A percentile compares a stretch with the other conserved stretches of the same genome.
phyloP scores from a whole-genome alignment of 2,888 invertebrate species.

The Nomada ruficornis region DNA sequence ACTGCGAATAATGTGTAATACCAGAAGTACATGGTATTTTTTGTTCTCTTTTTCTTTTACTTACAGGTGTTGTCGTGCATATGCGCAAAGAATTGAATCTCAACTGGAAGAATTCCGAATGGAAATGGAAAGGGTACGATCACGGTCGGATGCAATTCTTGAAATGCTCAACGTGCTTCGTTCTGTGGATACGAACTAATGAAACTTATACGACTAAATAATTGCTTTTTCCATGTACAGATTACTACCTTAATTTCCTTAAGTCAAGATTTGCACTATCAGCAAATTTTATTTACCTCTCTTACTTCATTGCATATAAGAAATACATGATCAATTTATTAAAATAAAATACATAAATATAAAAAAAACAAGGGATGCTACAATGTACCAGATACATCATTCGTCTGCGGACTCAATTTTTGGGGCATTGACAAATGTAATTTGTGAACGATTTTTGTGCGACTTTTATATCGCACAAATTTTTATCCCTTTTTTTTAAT shows the following conservation, averaged over 20 bases:
- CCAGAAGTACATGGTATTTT: background rate
- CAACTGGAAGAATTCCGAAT: slow-evolving; percentile 76
- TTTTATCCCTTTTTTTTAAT: slow-evolving; percentile 29
- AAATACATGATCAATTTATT: slow-evolving; percentile 73
- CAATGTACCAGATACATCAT: slow-evolving; percentile 38
- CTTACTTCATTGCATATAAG: slow-evolving; percentile 58
- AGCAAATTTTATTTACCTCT: slow-evolving; percentile 47
- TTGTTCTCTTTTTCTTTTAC: background rate
- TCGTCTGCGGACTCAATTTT: slow-evolving; percentile 26
- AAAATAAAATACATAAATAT: slow-evolving; percentile 61
- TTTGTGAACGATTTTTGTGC: background rate
- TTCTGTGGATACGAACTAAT: slow-evolving; percentile 66
- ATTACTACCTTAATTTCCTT: slow-evolving; percentile 54
- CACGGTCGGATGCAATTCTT: slow-evolving; percentile 76
- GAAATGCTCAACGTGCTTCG: slow-evolving; percentile 77
- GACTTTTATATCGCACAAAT: slow-evolving; percentile 27
- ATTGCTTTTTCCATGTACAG: slow-evolving; percentile 67
- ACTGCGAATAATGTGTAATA: background rate
- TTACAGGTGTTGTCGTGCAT: slow-evolving; percentile 74
- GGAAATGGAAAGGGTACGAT: slow-evolving; percentile 78
- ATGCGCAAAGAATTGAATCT: slow-evolving; percentile 70
- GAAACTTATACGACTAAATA: slow-evolving; percentile 37
- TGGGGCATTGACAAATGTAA: slow-evolving; percentile 1
- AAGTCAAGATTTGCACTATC: slow-evolving; percentile 45
- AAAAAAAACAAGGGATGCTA: slow-evolving; percentile 13